phyloP scores from a whole-genome alignment of 1,140 invertebrate genomes.

The Panulirus ornatus region DNA sequence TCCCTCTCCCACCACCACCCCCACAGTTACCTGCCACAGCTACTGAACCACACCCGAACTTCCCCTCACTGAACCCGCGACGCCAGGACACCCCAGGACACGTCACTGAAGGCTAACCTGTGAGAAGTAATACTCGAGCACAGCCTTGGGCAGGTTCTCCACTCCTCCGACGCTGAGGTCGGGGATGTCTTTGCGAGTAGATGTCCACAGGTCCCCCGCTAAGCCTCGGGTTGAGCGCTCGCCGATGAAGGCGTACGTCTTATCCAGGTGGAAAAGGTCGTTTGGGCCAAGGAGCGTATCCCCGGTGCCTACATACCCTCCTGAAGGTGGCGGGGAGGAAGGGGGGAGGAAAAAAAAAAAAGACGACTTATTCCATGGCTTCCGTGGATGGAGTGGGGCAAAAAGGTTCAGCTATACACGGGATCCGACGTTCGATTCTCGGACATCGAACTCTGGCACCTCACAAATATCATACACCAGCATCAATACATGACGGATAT shows the following conservation, averaged over 20 bases:
- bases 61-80: too few species aligned
- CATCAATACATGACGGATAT: too few species aligned
- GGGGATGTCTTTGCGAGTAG: conserved; percentile 14
- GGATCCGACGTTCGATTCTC: too few species aligned
- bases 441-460: too few species aligned
- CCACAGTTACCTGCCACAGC: too few species aligned
- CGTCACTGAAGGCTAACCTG: neutral
- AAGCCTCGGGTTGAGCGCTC: neutral
- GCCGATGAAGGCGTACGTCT: conserved; percentile 45
- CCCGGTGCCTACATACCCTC: neutral
- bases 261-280: conserved; percentile 51
- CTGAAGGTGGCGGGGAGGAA: neutral
- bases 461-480: too few species aligned
- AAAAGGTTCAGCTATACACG: too few species aligned
- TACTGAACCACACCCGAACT: too few species aligned
- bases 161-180: neutral
- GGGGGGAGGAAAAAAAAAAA: neutral
- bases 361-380: too few species aligned
- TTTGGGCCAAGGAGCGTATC: conserved; percentile 26
- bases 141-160: conserved; percentile 12
- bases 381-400: neutral
- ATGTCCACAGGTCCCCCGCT: conserved; percentile 31
- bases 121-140: conserved; percentile 55
- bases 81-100: too few species aligned
- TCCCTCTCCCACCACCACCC: too few species aligned